Evolutionary conservation across 2,888 invertebrate species (phyloP).

Genomic region (Ichneumoninae sp.): DNA sequence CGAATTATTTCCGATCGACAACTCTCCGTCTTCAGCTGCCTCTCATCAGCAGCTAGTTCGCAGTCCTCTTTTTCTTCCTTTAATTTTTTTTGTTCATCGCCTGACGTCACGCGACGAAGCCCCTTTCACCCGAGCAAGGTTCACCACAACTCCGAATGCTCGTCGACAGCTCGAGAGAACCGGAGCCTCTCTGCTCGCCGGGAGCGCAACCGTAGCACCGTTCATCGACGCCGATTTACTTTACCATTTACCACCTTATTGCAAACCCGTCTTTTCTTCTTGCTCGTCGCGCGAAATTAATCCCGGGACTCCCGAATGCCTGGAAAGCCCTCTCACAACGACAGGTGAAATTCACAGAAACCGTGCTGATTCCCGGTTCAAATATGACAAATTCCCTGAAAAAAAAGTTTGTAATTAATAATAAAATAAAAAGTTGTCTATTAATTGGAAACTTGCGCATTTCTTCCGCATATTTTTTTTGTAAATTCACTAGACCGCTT

Average conservation of each 20-base stretch:
- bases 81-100: constrained; percentile 27
- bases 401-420: not conserved
- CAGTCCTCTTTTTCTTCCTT: not conserved
- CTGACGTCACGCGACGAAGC: constrained; percentile 70
- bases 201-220: constrained; percentile 21
- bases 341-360: not conserved
- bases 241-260: not conserved
- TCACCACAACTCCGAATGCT: constrained; percentile 46
- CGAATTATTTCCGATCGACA: not conserved
- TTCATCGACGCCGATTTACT: constrained; percentile 35
- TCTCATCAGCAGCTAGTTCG: not conserved
- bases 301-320: constrained; percentile 5
- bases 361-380: not conserved
- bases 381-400: not conserved
- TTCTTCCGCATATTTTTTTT: too few relatives aligned
- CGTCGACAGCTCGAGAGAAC: constrained; percentile 8
- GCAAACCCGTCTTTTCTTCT: not conserved
- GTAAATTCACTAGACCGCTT: too few relatives aligned
- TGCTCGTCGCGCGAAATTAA: constrained; percentile 3
- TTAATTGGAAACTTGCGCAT: too few relatives aligned
- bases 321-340: not conserved
- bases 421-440: not conserved
- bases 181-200: constrained; percentile 22
- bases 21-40: not conserved
- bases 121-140: constrained; percentile 72